These are phyloP conservation scores for Centrocercus urophasianus DNA, from an alignment of 2,113 vertebrate species.

Conservation along the genomic window DNA sequence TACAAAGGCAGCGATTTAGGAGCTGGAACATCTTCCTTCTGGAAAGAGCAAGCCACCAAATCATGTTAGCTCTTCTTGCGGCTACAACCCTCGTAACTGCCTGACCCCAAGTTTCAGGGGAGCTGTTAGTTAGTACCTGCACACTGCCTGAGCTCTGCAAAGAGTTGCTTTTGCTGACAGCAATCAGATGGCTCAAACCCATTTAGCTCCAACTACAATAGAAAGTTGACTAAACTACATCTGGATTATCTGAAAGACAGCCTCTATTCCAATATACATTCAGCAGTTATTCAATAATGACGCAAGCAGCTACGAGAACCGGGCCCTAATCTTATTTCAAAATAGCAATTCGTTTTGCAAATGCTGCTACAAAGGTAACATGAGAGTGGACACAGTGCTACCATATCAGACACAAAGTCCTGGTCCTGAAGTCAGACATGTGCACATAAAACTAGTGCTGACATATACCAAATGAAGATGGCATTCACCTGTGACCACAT, in stretches of 20 bases:
- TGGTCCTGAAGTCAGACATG: accelerated
- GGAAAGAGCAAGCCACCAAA: not conserved
- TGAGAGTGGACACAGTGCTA: not conserved
- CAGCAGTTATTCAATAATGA: not conserved
- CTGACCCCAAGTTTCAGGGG: accelerated
- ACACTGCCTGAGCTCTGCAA: not conserved
- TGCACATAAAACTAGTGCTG: accelerated
- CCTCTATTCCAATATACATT: not conserved
- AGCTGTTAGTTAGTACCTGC: not conserved
- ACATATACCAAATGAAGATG: not conserved
- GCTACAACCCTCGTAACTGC: not conserved
- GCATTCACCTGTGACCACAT: no score
- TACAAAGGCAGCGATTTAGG: not conserved
- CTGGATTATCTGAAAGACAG: not conserved
- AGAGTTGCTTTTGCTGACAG: not conserved
- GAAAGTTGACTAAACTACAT: not conserved
- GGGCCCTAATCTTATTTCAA: not conserved
- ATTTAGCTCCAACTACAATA: not conserved
- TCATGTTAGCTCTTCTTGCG: not conserved
- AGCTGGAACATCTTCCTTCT: not conserved
- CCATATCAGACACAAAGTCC: no score
- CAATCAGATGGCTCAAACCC: not conserved
- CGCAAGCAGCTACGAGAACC: not conserved
- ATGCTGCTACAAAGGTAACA: not conserved
- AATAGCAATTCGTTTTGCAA: not conserved